Evolutionary conservation across 2,797 vertebrate genomes (phyloP), one percentile per base, ranked within the genome.

Genomic region (Muscicapa striata): DNA sequence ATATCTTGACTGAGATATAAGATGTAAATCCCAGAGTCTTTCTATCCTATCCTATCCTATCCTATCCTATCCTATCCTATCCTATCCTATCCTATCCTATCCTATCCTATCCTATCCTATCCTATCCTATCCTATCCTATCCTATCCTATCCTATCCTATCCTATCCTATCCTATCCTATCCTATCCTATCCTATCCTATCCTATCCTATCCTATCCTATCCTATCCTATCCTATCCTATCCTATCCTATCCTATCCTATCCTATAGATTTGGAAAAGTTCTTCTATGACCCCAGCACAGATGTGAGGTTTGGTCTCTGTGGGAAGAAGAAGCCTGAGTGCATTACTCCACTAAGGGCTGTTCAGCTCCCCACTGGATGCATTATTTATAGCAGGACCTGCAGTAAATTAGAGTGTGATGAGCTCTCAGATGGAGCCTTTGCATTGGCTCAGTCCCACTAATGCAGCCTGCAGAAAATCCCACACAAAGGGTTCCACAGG

Each of bases 381-480:
- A 97, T 97, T 97, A 97, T 97, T 97, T 91, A 97, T 93, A 73
- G 85, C 90, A 87, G 78, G 83, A 76, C 58, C 55, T 70, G 89
- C 83, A 95, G 94, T 54, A 80, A 96, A 96, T 97, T 58, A 96
- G 89, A 19, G 73, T 67, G 87, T 86, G 85, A 90, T 88, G 94
- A 96, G 94, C 87, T 95, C 89, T 91, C 51, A 52, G 80, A 66
- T 13, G 23, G 72, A 93, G 87, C 54, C 73, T 80, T 75, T 78
- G 54, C 9, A 2, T 66, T 94, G 87, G 76, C 76, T 88, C 77
- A 11, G 26, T 62, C 87, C 59, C 46, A 10, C 57, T 68, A 51
- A 62, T 49, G 69, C 87, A 93, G 78, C 78, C 78, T 70, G 49
- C 1, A 4, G 75, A 91, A 87, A 95, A 87, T 55, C 46, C 66